phyloP scores from a whole-genome alignment of 2,113 vertebrate species.

The Ailurus styani region DNA sequence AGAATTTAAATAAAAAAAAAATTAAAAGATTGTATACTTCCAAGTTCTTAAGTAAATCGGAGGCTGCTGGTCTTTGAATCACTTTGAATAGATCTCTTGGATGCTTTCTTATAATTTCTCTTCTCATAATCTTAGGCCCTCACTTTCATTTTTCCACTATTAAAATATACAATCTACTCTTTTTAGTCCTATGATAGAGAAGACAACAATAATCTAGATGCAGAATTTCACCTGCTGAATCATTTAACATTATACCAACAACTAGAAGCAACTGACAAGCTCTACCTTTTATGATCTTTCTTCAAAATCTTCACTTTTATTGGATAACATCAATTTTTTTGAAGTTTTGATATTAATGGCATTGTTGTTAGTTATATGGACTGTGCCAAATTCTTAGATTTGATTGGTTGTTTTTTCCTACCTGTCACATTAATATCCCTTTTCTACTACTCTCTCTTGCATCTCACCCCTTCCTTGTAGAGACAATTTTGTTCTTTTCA shows the following conservation, averaged over 20 bases:
- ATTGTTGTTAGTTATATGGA: background rate
- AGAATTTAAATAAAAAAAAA: background rate
- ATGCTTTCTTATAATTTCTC: background rate
- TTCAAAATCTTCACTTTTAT: background rate
- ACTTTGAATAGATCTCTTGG: background rate
- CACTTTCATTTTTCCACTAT: background rate
- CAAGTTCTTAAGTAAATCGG: background rate
- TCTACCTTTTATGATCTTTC: background rate
- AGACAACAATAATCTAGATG: background rate
- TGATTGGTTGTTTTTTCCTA: background rate
- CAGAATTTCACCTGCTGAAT: background rate
- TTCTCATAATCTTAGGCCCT: background rate
- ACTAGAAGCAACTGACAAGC: background rate
- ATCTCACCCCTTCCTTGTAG: background rate
- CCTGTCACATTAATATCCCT: background rate
- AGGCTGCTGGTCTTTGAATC: background rate
- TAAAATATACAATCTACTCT: background rate
- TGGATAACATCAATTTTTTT: background rate
- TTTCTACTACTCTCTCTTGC: background rate
- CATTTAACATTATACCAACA: background rate
- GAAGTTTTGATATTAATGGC: background rate
- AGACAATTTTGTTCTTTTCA: background rate
- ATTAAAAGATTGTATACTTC: background rate
- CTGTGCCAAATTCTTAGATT: background rate
- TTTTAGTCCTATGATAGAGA: background rate